phyloP scores from a whole-genome alignment of 2,888 invertebrate genomes.

The Melinopterus prodromus region DNA sequence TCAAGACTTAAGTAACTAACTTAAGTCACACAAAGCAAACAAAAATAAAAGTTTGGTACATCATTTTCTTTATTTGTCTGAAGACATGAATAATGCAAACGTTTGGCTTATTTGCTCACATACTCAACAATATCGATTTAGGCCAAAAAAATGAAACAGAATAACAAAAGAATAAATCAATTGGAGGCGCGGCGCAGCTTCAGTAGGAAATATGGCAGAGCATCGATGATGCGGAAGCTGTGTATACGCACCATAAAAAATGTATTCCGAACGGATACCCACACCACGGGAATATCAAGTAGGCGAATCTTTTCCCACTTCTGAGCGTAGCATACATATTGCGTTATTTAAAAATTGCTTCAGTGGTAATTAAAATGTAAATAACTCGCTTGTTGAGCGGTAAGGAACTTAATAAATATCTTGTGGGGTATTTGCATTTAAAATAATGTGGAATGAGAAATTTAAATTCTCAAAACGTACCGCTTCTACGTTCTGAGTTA shows the following conservation, averaged over 20 bases:
- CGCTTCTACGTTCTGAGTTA: no score
- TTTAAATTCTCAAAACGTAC: no score
- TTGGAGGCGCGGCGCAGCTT: not conserved
- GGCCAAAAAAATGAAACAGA: not conserved
- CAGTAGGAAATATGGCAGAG: not conserved
- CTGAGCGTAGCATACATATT: not conserved
- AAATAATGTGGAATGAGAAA: no score
- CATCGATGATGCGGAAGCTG: not conserved
- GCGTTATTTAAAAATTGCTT: not conserved
- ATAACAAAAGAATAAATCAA: not conserved
- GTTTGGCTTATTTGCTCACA: not conserved
- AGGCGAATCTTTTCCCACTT: not conserved
- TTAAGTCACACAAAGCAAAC: not conserved
- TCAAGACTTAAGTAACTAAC: no score
- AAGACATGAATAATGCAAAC: not conserved
- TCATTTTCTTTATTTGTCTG: not conserved
- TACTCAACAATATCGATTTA: not conserved
- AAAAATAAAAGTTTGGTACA: not conserved
- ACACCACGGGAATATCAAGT: not conserved
- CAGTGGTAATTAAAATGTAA: not conserved
- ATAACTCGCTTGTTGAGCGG: not conserved
- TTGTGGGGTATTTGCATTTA: no score
- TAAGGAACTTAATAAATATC: no score
- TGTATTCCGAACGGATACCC: not conserved
- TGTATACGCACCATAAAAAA: not conserved